Base-by-base conservation (phyloP, 2,888 invertebrate genomes). In the Orchesella flavescens region DNA sequence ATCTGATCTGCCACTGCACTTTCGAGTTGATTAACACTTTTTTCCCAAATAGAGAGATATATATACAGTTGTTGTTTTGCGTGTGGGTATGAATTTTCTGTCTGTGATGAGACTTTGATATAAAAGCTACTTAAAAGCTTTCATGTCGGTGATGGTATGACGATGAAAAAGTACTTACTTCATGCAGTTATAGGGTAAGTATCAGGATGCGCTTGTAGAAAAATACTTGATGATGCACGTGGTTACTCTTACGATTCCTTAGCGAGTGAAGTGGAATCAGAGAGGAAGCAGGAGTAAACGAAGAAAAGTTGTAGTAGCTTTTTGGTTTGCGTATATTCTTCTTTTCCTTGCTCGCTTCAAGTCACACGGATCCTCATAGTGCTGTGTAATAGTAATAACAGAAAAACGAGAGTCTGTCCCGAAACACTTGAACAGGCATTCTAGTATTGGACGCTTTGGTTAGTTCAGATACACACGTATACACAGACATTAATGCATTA, bases 321-420 rank as follows among this genome's bases (percentile, higher is more conserved):
- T 69, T 59, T 24, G 24, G 17, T 19, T n/a, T 12, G 77, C 34
- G 34, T 34, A 61, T 77, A 61, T 77, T 71, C 49, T 77, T 78
- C 55, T 63, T 46, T 65, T 75, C 63, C 46, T 24, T 66, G 21
- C 63, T 61, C 34, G 69, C 71, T 71, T 71, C 71, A 77, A 77
- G 77, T 78, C 78, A 71, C 78, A 78, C 69, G 78, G 71, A 78
- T 78, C 71, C 78, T 63, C 78, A 78, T 49, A 78, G 53, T 59
- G 9, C 55, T 17, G 55, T 55, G 7, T 34, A 34, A 21, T 69
- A 49, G 7, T 34, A 34, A 21, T 69, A 49, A 71, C 53, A 78
- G 78, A 78, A 53, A 78, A 78, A 77, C 68, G 77, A 65, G 76
- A 77, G 78, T 19, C 63, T 78, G 63, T 53, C 69, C 71, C 49